Base-by-base conservation (phyloP, 2,113 vertebrate species). In the Tonatia bakeri region DNA sequence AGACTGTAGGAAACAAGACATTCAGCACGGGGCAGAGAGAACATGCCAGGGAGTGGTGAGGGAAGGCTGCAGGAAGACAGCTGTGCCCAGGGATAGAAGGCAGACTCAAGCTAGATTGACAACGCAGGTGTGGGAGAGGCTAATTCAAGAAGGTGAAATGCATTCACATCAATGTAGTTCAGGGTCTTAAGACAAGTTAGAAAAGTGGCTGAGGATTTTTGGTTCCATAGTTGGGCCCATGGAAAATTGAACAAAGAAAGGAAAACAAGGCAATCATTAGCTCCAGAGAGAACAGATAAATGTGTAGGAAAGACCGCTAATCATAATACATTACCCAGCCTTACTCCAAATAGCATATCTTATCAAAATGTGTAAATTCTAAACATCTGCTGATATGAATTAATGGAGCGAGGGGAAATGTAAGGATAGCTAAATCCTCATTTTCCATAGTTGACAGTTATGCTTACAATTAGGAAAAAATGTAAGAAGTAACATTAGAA, bases 71-170 rank as follows among this genome's bases (percentile, higher is more conserved):
- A 15, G 28, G 47, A 72, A 84, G 86, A 43, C 5, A 31, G 54
- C 20, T 45, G 6, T 61, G 40, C 26, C 59, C 43, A 10, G 4
- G 7, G 16, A 31, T 22, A 13, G 5, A 81, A 72, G 76, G 45
- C 20, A 40, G 4, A 33, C 28, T 67, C 28, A 13, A 0, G n/a
- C 24, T 7, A 9, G 43, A 11, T 4, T 38, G 33, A 17, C 43
- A 5, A 11, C 43, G 3, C 5, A 1, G 26, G 16, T 75, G 33
- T 4, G 12, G 40, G 52, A 85, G 45, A 67, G 45, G 24, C 5
- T 40, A 61, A 20, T 59, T 80, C 45, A 86, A 75, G 79, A 89
- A 64, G 50, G 36, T 67, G 22, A 9, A 79, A 54, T 65, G 83
- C 26, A 24, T 47, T 59, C 22, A 31, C 5, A 17, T 24, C n/a